Conservation (phyloP, 2,797 vertebrate species). For the Epinephelus awoara region DNA sequence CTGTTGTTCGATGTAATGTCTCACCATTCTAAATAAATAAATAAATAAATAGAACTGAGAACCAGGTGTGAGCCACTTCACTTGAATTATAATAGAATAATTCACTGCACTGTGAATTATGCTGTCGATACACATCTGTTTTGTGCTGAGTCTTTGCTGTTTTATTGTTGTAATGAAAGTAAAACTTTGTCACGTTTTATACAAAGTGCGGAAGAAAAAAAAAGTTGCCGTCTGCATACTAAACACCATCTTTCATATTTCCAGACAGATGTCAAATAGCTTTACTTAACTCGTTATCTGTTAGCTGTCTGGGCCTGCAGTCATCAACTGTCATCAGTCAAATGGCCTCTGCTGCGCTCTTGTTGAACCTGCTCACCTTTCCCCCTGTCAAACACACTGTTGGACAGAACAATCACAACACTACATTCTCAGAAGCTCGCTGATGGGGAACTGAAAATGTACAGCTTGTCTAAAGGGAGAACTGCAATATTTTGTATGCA, state of each 20-base stretch:
- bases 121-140: slow-evolving; percentile 9
- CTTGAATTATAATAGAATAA: slow-evolving; percentile 9
- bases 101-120: slow-evolving; percentile 6
- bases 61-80: slow-evolving; percentile 10
- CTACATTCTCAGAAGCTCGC: too few species aligned
- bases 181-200: background rate
- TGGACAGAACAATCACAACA: background rate
- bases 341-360: slow-evolving; percentile 8
- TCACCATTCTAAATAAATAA: background rate
- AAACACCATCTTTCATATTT: slow-evolving; percentile 13
- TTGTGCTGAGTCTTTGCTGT: slow-evolving; percentile 3
- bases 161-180: background rate
- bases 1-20: background rate
- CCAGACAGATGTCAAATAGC: slow-evolving; percentile 21
- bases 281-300: slow-evolving; percentile 15
- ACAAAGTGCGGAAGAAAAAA: background rate
- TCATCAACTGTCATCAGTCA: slow-evolving; percentile 29
- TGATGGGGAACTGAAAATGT: background rate
- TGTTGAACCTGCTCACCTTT: slow-evolving; percentile 20
- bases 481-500: background rate
- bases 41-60: background rate
- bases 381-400: background rate
- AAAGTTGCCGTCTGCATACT: background rate
- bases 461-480: background rate
- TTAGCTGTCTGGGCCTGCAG: slow-evolving; percentile 9